phyloP scores from a whole-genome alignment of 2,113 vertebrate genomes.

The Erythrocercus mccallii region DNA sequence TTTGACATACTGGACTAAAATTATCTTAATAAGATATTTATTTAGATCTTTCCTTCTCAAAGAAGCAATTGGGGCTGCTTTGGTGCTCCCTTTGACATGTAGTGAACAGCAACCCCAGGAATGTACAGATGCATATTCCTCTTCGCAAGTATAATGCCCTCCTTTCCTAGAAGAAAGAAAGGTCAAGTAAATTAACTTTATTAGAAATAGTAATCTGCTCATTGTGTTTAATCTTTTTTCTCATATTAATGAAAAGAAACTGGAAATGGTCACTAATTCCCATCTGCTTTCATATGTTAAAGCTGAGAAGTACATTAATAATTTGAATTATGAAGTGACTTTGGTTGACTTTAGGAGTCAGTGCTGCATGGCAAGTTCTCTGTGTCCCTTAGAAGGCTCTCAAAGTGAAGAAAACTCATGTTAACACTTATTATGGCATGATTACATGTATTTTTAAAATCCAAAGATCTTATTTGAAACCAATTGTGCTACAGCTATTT shows the following conservation, averaged over 20 bases:
- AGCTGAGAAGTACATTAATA: background rate
- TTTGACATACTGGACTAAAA: background rate
- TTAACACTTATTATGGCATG: background rate
- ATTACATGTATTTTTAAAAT: background rate
- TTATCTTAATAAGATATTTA: background rate
- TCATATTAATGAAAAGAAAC: conserved; percentile 28
- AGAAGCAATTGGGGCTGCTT: background rate
- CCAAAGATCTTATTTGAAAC: background rate
- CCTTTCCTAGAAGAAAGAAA: conserved; percentile 23
- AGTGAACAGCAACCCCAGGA: conserved; percentile 25
- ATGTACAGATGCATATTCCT: background rate
- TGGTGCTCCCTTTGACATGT: background rate
- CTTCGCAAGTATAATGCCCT: background rate
- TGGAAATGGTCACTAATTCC: conserved; percentile 34
- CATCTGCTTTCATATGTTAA: conserved; percentile 3
- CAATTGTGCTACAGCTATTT: background rate
- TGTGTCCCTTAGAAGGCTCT: background rate
- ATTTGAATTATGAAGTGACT: background rate
- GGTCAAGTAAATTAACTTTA: conserved; percentile 63
- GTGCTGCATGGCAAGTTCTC: background rate
- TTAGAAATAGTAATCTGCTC: conserved; percentile 49
- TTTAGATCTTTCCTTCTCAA: background rate
- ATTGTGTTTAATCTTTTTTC: conserved; percentile 42
- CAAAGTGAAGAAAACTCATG: background rate
- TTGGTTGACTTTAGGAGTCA: background rate